These are phyloP conservation scores for Anser cygnoides DNA, from an alignment of 2,113 vertebrate genomes.

Conservation along the genomic window DNA sequence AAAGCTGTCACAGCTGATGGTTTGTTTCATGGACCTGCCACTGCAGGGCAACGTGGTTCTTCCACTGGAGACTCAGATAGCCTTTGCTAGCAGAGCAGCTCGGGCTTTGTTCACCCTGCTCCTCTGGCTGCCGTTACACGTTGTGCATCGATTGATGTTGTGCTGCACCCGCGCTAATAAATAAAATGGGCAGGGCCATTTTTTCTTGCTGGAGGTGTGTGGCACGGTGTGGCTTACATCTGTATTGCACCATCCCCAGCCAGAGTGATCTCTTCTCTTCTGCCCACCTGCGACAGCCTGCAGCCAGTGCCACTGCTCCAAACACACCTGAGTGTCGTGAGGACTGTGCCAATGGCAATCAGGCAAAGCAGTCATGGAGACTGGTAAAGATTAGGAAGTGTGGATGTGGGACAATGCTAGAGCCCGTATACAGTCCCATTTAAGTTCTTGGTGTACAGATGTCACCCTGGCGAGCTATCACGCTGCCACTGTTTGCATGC, in stretches of 20 bases:
- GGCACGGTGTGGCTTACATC: neutral
- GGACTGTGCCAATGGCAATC: neutral
- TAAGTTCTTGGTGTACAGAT: neutral
- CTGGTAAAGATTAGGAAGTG: neutral
- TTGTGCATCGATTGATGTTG: neutral
- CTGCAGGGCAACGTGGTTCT: neutral
- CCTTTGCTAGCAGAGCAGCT: neutral
- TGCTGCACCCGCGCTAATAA: neutral
- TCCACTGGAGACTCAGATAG: neutral
- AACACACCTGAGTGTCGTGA: fast-evolving
- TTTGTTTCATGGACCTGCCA: neutral
- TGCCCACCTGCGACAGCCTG: neutral
- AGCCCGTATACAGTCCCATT: fast-evolving
- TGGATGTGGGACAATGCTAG: neutral
- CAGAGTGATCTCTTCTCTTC: neutral
- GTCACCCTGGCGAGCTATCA: neutral
- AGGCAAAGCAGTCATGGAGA: neutral
- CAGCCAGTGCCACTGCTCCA: neutral
- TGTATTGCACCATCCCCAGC: neutral
- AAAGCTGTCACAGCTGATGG: neutral
- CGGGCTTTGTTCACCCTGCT: neutral
- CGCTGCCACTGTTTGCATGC: fast-evolving
- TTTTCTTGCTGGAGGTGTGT: neutral
- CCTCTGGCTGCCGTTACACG: neutral
- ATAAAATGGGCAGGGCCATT: neutral